Conservation (phyloP, 2,888 invertebrate species). For the Drosophila yooni region DNA sequence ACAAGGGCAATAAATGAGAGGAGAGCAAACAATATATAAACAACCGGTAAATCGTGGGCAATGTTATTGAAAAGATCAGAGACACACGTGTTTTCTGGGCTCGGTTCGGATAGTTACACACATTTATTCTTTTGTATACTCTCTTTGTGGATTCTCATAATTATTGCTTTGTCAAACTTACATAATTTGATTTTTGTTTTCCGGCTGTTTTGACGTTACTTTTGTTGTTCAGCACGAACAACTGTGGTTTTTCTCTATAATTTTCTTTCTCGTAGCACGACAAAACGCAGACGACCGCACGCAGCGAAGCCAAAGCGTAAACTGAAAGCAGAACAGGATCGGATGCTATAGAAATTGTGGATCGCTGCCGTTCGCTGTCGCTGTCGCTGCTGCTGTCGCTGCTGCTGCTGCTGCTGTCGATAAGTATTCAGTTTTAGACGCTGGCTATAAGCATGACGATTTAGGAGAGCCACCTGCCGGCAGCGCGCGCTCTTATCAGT, state of each 20-base stretch:
- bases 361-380: conserved; percentile 31
- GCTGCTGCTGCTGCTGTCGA: conserved; percentile 27
- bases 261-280: conserved; percentile 36
- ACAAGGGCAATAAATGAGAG: not conserved
- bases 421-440: conserved; percentile 17
- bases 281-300: conserved; percentile 67
- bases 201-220: conserved; percentile 3
- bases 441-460: conserved; percentile 12
- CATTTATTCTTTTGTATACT: not conserved
- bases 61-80: conserved; percentile 24
- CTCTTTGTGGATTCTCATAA: conserved; percentile 7
- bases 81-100: conserved; percentile 47
- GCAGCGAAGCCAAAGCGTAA: conserved; percentile 72
- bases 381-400: conserved; percentile 8
- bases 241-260: conserved; percentile 8
- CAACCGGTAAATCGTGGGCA: conserved; percentile 41
- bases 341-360: conserved; percentile 62
- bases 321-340: conserved; percentile 71
- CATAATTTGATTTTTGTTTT: conserved; percentile 43
- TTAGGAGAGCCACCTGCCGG: conserved; percentile 37
- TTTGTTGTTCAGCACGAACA: conserved; percentile 36
- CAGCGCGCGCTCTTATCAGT: conserved; percentile 40
- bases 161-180: conserved; percentile 46
- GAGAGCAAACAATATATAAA: conserved; percentile 5
- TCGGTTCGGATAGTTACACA: conserved; percentile 17